These are phyloP conservation scores for Apodemia mormo DNA, from an alignment of 2,888 invertebrate genomes.

Conservation along the genomic window DNA sequence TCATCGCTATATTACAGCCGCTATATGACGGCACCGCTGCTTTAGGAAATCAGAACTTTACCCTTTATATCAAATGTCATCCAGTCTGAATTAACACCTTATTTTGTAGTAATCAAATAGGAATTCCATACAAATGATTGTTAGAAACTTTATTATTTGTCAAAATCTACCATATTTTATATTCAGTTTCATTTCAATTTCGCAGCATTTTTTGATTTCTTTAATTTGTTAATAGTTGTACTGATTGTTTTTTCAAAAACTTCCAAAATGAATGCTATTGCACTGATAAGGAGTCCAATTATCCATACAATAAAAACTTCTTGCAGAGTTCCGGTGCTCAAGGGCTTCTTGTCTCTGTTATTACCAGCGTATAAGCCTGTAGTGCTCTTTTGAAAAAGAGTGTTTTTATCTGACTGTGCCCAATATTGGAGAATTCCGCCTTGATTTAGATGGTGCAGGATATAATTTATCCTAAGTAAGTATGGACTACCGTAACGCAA, in stretches of 20 bases:
- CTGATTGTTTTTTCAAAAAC: conserved; percentile 32
- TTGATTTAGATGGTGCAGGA: conserved; percentile 72
- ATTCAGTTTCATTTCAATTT: not conserved
- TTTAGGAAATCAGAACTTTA: too few species aligned
- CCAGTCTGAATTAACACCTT: too few species aligned
- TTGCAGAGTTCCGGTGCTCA: conserved; percentile 63
- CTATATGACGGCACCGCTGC: too few species aligned
- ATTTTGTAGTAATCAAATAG: too few species aligned
- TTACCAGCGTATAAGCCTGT: conserved; percentile 40
- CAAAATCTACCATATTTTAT: not conserved
- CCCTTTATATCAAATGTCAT: too few species aligned
- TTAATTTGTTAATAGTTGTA: not conserved
- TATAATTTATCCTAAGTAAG: conserved; percentile 65
- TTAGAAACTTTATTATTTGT: too few species aligned
- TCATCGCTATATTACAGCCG: too few species aligned
- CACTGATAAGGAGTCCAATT: conserved; percentile 53
- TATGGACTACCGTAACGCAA: conserved; percentile 83
- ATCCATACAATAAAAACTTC: conserved; percentile 68
- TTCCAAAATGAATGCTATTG: conserved; percentile 55
- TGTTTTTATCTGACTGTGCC: conserved; percentile 56
- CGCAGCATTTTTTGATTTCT: not conserved
- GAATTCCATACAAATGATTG: too few species aligned
- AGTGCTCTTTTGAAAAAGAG: conserved; percentile 42
- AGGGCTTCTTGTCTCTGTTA: conserved; percentile 57
- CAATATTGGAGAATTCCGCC: conserved; percentile 74